phyloP scores from a whole-genome alignment of 1,140 invertebrate genomes.

The Pogonomyrmex barbatus region DNA sequence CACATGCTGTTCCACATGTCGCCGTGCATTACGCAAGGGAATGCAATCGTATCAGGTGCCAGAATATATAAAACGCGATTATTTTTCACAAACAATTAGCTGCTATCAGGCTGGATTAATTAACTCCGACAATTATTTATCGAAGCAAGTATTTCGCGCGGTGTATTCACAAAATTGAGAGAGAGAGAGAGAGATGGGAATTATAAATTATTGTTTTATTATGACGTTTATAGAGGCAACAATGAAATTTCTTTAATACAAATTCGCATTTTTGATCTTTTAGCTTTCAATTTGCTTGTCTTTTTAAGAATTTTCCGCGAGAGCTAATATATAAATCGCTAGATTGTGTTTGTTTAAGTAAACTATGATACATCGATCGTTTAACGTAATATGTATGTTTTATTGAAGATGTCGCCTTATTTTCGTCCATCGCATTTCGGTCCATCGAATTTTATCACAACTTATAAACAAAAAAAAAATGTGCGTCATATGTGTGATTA shows the following conservation, averaged over 20 bases:
- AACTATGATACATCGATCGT: not conserved
- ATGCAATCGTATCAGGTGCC: not conserved
- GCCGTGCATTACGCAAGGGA: not conserved
- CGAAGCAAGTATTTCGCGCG: slow-evolving; percentile 1
- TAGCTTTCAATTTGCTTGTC: too few species aligned
- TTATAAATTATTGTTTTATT: slow-evolving; percentile 21
- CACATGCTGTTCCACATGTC: not conserved
- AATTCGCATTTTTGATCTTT: too few species aligned
- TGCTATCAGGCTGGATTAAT: not conserved
- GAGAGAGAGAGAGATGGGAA: not conserved
- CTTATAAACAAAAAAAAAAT: not conserved
- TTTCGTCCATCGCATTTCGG: not conserved
- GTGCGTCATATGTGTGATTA: not conserved
- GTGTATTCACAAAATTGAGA: not conserved
- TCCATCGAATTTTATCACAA: not conserved
- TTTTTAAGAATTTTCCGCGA: too few species aligned
- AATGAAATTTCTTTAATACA: slow-evolving; percentile 7
- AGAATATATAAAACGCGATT: not conserved
- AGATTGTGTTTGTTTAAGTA: not conserved
- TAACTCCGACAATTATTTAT: not conserved
- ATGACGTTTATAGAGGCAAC: not conserved
- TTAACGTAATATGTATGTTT: not conserved
- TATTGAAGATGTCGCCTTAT: not conserved
- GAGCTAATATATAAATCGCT: too few species aligned
- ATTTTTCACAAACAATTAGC: not conserved